Base-by-base conservation (phyloP, 2,113 vertebrate species). In the Piprites chloris region DNA sequence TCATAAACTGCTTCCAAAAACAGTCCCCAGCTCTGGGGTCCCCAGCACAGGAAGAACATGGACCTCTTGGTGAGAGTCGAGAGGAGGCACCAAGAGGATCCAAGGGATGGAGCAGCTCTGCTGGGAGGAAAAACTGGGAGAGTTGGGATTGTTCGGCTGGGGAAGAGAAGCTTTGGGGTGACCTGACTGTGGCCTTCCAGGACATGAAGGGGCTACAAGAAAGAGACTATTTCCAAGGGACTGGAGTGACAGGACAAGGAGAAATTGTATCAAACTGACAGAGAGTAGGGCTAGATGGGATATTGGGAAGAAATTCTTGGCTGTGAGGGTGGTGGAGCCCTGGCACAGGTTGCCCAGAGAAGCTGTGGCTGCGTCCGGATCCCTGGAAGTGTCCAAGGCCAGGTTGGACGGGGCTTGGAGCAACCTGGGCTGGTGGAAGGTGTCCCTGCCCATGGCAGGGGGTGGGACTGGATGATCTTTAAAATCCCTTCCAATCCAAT, bases 21-120 rank as follows among this genome's bases (percentile, higher is more conserved):
- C 15, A 85, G 15, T 20, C 92, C 10, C 14, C 44, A 24, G 39
- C 42, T 1, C 3, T 9, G 3, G 9, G 5, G 3, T 12, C 16
- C 9, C 17, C 55, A 56, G 3, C 32, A 1, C 37, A 59, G 44
- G 3, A 1, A 58, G 76, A 26, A 42, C 0, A 1, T 56, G 76
- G 58, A 80, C 49, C 66, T 65, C 13, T 20, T 63, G 66, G 3
- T 59, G n/a, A 39, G 65, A 71, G 49, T 0, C 56, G 55, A 78
- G 55, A 68, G 74, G 63, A 69, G 53, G 62, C 53, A 3, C 2
- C 73, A 86, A 55, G 53, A 68, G 42, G 72, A 9, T 26, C 62
- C 42, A 35, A 84, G 80, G 63, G 77, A 1, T 82, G 79, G 66
- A 82, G 66, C 79, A 71, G 79, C 65, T 68, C n/a, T 68, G 52